Evolutionary conservation across 2,888 invertebrate species (phyloP).

Genomic region (Zhuqinia jingwanae): DNA sequence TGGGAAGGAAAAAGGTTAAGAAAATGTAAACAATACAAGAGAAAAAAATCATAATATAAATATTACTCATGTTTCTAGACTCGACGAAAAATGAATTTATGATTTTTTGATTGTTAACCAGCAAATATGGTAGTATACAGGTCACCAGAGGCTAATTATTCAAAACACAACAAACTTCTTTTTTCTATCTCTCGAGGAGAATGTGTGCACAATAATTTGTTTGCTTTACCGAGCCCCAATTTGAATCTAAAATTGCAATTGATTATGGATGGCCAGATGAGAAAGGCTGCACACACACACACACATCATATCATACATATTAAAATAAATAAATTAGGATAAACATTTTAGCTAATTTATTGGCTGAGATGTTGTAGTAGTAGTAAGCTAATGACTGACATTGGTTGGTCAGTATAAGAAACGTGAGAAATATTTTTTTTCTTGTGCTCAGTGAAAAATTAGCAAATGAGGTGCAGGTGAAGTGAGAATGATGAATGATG

Average conservation of each 20-base stretch:
- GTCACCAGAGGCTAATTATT: constrained; percentile 55
- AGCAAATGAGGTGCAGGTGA: not conserved
- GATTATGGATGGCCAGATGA: not conserved
- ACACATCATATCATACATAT: not conserved
- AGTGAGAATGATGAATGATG: constrained; percentile 47
- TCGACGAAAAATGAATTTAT: constrained; percentile 61
- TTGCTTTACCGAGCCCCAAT: not conserved
- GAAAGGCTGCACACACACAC: no score
- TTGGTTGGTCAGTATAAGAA: not conserved
- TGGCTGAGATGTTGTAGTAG: not conserved
- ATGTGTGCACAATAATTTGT: not conserved
- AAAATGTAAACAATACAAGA: not conserved
- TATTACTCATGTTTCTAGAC: constrained; percentile 43
- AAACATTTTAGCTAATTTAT: constrained; percentile 2
- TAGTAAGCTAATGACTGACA: constrained; percentile 13
- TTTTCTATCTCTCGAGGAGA: no score
- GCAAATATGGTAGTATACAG: constrained; percentile 66
- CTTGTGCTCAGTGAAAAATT: not conserved
- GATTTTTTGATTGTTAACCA: constrained; percentile 23
- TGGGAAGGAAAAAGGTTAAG: constrained; percentile 1
- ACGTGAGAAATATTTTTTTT: constrained; percentile 53
- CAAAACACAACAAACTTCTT: constrained; percentile 20
- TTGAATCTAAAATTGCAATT: not conserved
- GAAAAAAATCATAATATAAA: not conserved
- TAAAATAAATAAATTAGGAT: constrained; percentile 18